Conservation (phyloP, 2,888 invertebrate genomes). For the Myopa testacea region DNA sequence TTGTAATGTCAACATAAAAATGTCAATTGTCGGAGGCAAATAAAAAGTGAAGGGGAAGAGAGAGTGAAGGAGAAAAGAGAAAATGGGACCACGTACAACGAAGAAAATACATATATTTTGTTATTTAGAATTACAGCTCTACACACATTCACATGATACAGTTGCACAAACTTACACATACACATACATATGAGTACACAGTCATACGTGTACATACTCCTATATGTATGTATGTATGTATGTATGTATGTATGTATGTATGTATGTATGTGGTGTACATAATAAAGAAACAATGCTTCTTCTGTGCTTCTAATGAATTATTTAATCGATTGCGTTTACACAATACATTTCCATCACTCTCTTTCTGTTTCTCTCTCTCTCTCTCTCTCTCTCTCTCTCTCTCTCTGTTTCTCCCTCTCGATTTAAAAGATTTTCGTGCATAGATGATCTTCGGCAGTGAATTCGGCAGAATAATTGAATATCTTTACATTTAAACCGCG, state of each 20-base stretch:
- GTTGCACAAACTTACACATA: neutral
- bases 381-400: neutral
- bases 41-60: neutral
- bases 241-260: too few relatives aligned
- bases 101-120: too few relatives aligned
- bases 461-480: too few relatives aligned
- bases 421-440: too few relatives aligned
- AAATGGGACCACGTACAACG: neutral
- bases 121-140: too few relatives aligned
- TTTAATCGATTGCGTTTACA: neutral
- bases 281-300: too few relatives aligned
- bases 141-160: too few relatives aligned
- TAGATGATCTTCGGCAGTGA: too few relatives aligned
- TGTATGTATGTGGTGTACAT: too few relatives aligned
- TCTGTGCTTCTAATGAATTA: constrained; percentile 2
- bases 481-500: too few relatives aligned
- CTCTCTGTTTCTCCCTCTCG: neutral
- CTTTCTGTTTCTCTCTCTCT: neutral
- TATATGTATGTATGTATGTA: too few relatives aligned
- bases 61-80: neutral
- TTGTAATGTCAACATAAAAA: neutral
- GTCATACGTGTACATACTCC: too few relatives aligned
- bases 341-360: neutral
- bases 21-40: neutral
- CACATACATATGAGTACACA: neutral